These are phyloP conservation scores for Oryzias javanicus DNA, from an alignment of 2,113 vertebrate genomes.

Conservation along the genomic window DNA sequence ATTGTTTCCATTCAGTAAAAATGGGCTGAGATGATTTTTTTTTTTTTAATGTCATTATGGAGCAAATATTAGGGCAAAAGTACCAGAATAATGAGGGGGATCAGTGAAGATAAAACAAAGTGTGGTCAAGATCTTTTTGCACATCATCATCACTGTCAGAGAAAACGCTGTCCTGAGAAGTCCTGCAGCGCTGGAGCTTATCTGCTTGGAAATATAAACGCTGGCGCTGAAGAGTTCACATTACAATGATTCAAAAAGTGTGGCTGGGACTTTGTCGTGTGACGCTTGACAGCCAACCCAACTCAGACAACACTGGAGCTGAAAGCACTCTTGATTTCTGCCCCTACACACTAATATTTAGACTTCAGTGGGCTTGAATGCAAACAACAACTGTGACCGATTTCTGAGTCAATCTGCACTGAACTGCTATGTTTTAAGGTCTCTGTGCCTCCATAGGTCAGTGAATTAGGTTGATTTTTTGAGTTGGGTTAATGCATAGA, in stretches of 20 bases:
- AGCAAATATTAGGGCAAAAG: no score
- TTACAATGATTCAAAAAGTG: slow-evolving; percentile 20
- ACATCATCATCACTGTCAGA: slow-evolving; percentile 30
- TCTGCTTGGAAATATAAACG: slow-evolving; percentile 29
- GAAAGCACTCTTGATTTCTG: slow-evolving; percentile 7
- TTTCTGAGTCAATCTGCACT: slow-evolving; percentile 16
- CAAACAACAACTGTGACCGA: slow-evolving; percentile 9
- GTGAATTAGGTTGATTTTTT: not conserved
- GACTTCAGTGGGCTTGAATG: slow-evolving; percentile 12
- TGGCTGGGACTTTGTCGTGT: slow-evolving; percentile 14
- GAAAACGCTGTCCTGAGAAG: slow-evolving; percentile 20
- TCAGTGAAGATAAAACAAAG: slow-evolving; percentile 1
- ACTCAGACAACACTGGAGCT: slow-evolving; percentile 10
- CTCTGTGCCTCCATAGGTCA: not conserved
- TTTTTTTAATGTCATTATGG: no score
- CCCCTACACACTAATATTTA: not conserved
- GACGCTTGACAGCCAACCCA: slow-evolving; percentile 25
- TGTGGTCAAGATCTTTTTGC: slow-evolving; percentile 40
- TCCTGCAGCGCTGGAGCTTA: slow-evolving; percentile 9
- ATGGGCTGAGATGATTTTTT: no score
- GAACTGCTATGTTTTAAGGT: slow-evolving; percentile 8
- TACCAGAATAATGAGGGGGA: no score
- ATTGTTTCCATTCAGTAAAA: no score
- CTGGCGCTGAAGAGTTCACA: slow-evolving; percentile 6
- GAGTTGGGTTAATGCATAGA: not conserved